Percentiles rank a stretch among this genome's conserved stretches.
phyloP scores from a whole-genome alignment of 2,113 vertebrate species.

The Xiphophorus couchianus region DNA sequence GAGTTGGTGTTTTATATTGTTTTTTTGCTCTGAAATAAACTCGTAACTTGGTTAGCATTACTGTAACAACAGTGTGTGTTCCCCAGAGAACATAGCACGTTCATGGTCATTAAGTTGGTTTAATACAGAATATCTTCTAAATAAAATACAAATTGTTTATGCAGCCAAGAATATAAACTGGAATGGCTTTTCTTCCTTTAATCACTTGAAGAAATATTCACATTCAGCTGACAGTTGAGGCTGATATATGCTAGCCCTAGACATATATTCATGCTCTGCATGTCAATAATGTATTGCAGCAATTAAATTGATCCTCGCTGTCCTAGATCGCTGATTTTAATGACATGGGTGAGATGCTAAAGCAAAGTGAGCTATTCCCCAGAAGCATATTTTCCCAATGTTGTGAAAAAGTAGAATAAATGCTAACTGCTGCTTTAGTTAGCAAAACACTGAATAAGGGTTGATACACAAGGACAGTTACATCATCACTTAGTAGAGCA shows the following conservation, averaged over 20 bases:
- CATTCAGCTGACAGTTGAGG: background rate
- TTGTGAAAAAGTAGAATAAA: background rate
- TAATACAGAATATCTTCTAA: background rate
- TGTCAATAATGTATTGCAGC: background rate
- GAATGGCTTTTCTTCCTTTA: background rate
- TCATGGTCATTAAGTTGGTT: constrained; percentile 4
- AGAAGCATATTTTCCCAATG: background rate
- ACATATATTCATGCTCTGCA: background rate
- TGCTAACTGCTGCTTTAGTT: background rate
- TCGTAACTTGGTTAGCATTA: background rate
- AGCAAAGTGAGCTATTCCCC: background rate
- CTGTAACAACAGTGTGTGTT: background rate
- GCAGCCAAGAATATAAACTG: background rate
- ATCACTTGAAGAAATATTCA: constrained; percentile 1
- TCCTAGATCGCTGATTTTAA: background rate
- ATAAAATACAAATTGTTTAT: background rate
- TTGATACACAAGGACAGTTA: constrained; percentile 16
- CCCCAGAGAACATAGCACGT: no score
- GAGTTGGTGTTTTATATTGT: background rate
- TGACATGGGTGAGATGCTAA: background rate
- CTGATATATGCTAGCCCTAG: background rate
- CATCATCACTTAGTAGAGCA: constrained; percentile 8
- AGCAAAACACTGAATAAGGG: constrained; percentile 1
- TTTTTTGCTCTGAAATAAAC: background rate
- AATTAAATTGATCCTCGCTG: background rate